A percentile compares a stretch with the other conserved stretches of the same genome.
Evolutionary conservation across 2,113 vertebrate species (phyloP).

Genomic region (Arothron firmamentum): DNA sequence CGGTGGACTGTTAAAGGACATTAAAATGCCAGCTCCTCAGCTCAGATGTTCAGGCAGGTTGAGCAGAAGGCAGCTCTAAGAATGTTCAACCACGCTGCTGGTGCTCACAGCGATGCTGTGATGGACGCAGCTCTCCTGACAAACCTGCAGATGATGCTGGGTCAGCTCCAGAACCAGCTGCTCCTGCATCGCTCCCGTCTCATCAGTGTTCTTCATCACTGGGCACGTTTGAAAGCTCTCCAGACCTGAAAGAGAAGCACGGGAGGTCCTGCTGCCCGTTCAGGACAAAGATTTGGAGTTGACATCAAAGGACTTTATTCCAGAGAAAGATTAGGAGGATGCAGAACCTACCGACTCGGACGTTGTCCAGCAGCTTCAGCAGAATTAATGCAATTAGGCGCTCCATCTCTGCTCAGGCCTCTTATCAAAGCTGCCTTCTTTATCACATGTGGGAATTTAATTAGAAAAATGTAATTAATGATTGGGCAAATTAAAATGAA

Average conservation of each 20-base stretch:
- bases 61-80: too few species aligned
- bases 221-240: too few species aligned
- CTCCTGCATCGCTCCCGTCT: too few species aligned
- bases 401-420: slow-evolving; percentile 39
- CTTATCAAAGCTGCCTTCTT: slow-evolving; percentile 43
- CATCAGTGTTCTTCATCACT: too few species aligned
- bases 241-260: neutral
- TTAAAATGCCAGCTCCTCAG: too few species aligned
- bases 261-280: slow-evolving; percentile 1
- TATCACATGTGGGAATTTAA: slow-evolving; percentile 59
- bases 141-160: too few species aligned
- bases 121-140: too few species aligned
- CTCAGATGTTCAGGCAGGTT: too few species aligned
- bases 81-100: too few species aligned
- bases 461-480: slow-evolving; percentile 60
- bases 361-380: slow-evolving; percentile 45
- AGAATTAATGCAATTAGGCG: slow-evolving; percentile 59
- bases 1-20: too few species aligned
- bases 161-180: too few species aligned
- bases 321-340: slow-evolving; percentile 35
- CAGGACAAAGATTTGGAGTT: neutral
- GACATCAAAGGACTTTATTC: slow-evolving; percentile 21
- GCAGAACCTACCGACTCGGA: slow-evolving; percentile 40
- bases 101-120: too few species aligned
- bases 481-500: slow-evolving; percentile 44